A percentile compares a stretch with the other conserved stretches of the same genome.
These are phyloP conservation scores for Sturnira hondurensis DNA, from an alignment of 2,113 vertebrate species.

Conservation along the genomic window DNA sequence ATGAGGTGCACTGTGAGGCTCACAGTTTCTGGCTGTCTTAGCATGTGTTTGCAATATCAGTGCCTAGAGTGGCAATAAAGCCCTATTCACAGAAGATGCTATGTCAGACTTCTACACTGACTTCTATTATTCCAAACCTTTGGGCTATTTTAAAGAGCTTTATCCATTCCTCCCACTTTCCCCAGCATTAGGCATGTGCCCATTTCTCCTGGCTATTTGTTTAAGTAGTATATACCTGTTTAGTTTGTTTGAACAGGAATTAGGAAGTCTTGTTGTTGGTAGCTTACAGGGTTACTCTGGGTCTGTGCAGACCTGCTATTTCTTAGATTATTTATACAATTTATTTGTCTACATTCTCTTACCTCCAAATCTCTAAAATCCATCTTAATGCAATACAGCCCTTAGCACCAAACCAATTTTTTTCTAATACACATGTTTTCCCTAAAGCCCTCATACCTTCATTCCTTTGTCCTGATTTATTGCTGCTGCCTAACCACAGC, in stretches of 20 bases:
- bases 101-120: slow-evolving; percentile 26
- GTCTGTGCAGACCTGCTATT: slow-evolving; percentile 64
- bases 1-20: not conserved
- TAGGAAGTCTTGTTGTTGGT: slow-evolving; percentile 54
- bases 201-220: slow-evolving; percentile 61
- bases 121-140: slow-evolving; percentile 71
- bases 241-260: slow-evolving; percentile 61
- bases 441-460: slow-evolving; percentile 70
- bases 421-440: slow-evolving; percentile 78
- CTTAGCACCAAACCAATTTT: slow-evolving; percentile 78
- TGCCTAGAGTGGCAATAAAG: slow-evolving; percentile 64
- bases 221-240: slow-evolving; percentile 47
- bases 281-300: slow-evolving; percentile 46
- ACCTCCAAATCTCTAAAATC: slow-evolving; percentile 75
- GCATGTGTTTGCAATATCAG: slow-evolving; percentile 51
- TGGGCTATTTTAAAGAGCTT: slow-evolving; percentile 2
- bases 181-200: slow-evolving; percentile 26
- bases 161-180: slow-evolving; percentile 58
- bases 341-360: slow-evolving; percentile 74
- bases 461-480: slow-evolving; percentile 82
- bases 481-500: slow-evolving; percentile 76
- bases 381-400: slow-evolving; percentile 72
- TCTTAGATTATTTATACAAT: slow-evolving; percentile 69
- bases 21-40: slow-evolving; percentile 48
- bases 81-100: slow-evolving; percentile 66